Base-by-base conservation (phyloP, 2,888 invertebrate species). In the Cryptosula pallasiana region DNA sequence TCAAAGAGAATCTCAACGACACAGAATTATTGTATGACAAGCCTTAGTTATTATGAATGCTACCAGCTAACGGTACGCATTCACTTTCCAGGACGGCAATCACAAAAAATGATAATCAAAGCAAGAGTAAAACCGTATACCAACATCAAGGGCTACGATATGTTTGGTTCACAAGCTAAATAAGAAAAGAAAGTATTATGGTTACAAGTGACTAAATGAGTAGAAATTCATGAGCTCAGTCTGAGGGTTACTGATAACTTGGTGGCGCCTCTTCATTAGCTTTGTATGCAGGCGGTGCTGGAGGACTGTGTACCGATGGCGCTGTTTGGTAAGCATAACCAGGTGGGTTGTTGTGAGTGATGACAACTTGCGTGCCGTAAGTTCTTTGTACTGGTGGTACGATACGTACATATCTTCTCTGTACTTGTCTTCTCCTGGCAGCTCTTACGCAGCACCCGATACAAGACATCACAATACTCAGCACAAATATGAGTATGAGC, bases 361-460 rank as follows among this genome's bases (percentile, higher is more conserved):
- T 45, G 5, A 45, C 20, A 13, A 45, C 45, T 45, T 45, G 45
- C 9, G 45, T 45, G 45, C 45, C 45, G 20, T 45, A 45, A 13
- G 45, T 45, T 20, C 45, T 45, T 45, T 5, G 45, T 13, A 20
- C 5, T 5, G 9, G 45, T 45, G 45, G 9, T 13, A 13, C 20
- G 45, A 45, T 20, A 45, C 45, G 45, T 5, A 45, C 20, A 45
- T 13, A 5, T 45, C 45, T 5, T 20, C 45, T 45, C 20, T 45
- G 45, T 32, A 63, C 16, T 32, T 34, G 29, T 63, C 63, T 20
- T 29, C 27, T 27, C 32, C 34, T 27, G 9, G 63, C 63, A 32
- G 63, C 27, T n/a, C 63, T 27, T 2, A 63, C 63, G 27, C 63
- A 63, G 63, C 32, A 63, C 29, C 63, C 63, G 5, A 63, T 32